Conservation (phyloP, 2,113 vertebrate species). For the Leiothrix lutea region DNA sequence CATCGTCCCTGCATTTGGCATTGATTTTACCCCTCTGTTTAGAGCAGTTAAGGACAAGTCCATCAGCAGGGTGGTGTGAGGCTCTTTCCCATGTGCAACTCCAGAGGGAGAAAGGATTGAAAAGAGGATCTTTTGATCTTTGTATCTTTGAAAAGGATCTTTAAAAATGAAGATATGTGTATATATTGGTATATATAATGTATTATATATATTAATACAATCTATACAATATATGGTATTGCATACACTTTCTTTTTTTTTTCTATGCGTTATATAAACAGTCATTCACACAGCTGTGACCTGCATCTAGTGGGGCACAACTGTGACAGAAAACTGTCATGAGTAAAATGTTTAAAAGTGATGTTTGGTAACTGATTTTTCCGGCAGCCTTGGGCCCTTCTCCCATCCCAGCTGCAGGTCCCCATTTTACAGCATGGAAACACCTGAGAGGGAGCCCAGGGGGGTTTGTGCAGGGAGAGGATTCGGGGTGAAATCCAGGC, state of each 20-base stretch:
- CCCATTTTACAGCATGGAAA: not conserved
- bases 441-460: rapidly evolving
- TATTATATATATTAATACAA: not conserved
- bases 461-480: not conserved
- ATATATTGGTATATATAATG: rapidly evolving
- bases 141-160: too few relatives aligned
- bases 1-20: not conserved
- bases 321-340: not conserved
- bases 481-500: not conserved
- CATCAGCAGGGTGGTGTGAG: not conserved
- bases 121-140: not conserved
- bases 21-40: not conserved
- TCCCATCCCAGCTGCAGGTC: not conserved
- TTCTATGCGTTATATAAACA: not conserved
- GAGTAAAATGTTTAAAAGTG: not conserved
- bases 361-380: not conserved
- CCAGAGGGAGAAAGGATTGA: not conserved
- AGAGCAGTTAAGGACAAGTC: not conserved
- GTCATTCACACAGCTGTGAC: not conserved
- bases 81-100: not conserved
- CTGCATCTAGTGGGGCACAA: not conserved
- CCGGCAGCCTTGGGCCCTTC: not conserved
- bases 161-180: not conserved
- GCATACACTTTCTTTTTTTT: not conserved
- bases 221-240: not conserved